Evolutionary conservation across 2,888 invertebrate genomes (phyloP).

Genomic region (Stenchaetothrips biformis): DNA sequence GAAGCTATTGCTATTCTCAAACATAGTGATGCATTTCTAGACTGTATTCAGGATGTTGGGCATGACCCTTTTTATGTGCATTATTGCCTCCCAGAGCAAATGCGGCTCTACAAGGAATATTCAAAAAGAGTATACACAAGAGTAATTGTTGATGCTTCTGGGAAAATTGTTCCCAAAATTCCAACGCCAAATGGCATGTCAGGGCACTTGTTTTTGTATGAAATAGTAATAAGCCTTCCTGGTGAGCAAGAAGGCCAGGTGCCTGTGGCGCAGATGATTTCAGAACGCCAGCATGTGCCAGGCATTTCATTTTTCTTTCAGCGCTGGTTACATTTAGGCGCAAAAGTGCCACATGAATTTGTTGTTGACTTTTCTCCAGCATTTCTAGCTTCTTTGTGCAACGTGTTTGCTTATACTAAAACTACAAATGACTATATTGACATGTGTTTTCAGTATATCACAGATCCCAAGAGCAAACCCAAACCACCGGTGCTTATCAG

Average conservation of each 20-base stretch:
- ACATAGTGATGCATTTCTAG: constrained; percentile 29
- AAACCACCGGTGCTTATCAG: constrained; percentile 27
- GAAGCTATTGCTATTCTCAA: constrained; percentile 30
- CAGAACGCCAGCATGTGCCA: constrained; percentile 32
- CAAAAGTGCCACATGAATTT: constrained; percentile 29
- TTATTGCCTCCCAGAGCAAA: constrained; percentile 32
- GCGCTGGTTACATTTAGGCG: constrained; percentile 30
- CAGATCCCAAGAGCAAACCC: not conserved
- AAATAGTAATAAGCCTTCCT: constrained; percentile 31
- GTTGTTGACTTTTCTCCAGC: constrained; percentile 31
- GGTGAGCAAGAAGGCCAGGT: constrained; percentile 31
- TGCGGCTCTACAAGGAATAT: constrained; percentile 31
- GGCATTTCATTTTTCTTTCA: constrained; percentile 32
- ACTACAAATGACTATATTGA: constrained; percentile 29
- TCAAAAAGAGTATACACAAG: constrained; percentile 9
- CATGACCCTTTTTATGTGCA: constrained; percentile 32
- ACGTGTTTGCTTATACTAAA: constrained; percentile 31
- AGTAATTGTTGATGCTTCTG: constrained; percentile 33
- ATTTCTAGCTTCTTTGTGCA: too few species aligned
- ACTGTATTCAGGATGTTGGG: constrained; percentile 31
- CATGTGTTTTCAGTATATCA: constrained; percentile 29
- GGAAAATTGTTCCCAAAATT: constrained; percentile 31
- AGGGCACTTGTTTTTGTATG: constrained; percentile 31
- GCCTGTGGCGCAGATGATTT: constrained; percentile 33
- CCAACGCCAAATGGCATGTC: constrained; percentile 24